phyloP scores from a whole-genome alignment of 1,140 invertebrate species.

The Megathymus violae region DNA sequence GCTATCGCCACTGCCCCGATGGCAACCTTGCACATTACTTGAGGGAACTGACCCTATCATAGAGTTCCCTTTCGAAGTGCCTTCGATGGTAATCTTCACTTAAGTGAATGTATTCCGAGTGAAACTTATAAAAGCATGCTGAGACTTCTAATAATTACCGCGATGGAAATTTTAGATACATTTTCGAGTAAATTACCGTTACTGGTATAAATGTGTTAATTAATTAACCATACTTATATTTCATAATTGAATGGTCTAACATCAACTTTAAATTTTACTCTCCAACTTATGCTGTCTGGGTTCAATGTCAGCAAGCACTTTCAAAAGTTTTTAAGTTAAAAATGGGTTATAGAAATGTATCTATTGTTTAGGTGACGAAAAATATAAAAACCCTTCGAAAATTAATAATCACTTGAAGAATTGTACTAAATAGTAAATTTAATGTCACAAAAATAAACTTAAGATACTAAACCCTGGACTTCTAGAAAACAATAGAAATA shows the following conservation, averaged over 20 bases:
- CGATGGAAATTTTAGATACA: background rate
- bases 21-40: slow-evolving; percentile 25
- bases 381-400: too few relatives aligned
- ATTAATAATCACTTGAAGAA: too few relatives aligned
- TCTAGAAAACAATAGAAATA: too few relatives aligned
- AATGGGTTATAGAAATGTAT: too few relatives aligned
- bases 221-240: background rate
- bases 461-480: too few relatives aligned
- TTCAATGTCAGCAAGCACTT: too few relatives aligned
- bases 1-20: background rate
- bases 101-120: slow-evolving; percentile 60
- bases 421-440: too few relatives aligned
- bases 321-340: too few relatives aligned
- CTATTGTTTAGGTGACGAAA: too few relatives aligned
- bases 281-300: too few relatives aligned
- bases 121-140: slow-evolving; percentile 47
- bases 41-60: slow-evolving; percentile 55
- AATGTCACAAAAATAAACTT: too few relatives aligned
- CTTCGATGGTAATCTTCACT: slow-evolving; percentile 62
- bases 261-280: too few relatives aligned
- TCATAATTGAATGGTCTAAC: background rate
- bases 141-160: slow-evolving; percentile 24
- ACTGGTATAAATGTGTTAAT: background rate
- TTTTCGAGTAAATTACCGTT: background rate
- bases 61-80: slow-evolving; percentile 60